Conservation (phyloP, 2,797 vertebrate species). For the Onychomys torridus region DNA sequence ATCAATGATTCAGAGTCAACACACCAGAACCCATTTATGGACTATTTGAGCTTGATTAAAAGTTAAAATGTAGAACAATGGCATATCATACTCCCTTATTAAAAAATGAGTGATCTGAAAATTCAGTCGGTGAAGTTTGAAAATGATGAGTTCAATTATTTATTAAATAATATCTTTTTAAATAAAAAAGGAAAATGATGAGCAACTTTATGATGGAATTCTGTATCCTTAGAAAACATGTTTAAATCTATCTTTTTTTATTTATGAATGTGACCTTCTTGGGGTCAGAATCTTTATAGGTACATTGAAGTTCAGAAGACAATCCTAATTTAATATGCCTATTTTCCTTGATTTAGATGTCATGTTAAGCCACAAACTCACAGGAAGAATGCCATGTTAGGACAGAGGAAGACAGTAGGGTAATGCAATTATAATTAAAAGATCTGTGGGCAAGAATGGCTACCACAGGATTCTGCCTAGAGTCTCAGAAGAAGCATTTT, state of each 20-base stretch:
- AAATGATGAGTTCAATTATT: background rate
- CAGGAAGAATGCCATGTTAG: background rate
- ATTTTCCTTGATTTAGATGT: background rate
- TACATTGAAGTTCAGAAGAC: background rate
- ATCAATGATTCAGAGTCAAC: conserved; percentile 64
- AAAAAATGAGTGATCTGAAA: conserved; percentile 25
- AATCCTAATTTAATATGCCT: background rate
- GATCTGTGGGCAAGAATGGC: background rate
- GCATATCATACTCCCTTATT: background rate
- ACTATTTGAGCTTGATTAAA: conserved; percentile 21
- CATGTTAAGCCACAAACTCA: background rate
- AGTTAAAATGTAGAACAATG: conserved; percentile 38
- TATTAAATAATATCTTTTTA: conserved; percentile 21
- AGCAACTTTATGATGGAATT: background rate
- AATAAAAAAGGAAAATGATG: background rate
- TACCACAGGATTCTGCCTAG: background rate
- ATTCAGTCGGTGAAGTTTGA: background rate
- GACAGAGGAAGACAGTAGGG: background rate
- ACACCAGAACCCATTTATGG: background rate
- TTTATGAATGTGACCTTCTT: background rate
- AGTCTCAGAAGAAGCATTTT: background rate
- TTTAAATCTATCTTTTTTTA: background rate
- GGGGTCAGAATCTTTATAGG: background rate
- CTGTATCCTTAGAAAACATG: background rate
- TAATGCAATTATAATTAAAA: background rate